Percentiles rank a stretch among this genome's conserved stretches.
These are phyloP conservation scores for Octopus bimaculoides DNA, from an alignment of 1,140 invertebrate genomes.

Conservation along the genomic window DNA sequence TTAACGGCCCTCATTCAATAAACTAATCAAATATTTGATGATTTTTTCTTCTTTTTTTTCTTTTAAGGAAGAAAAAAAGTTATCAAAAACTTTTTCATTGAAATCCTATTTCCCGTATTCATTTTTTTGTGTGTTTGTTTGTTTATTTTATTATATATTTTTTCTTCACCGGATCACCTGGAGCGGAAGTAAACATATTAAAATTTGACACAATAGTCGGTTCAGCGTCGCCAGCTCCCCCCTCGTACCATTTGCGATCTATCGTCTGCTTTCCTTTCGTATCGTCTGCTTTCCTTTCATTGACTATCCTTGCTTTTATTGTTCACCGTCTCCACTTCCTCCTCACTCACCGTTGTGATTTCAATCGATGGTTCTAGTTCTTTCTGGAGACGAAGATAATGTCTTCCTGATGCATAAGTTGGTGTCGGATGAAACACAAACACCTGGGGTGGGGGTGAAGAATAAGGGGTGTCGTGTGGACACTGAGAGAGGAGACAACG, in stretches of 20 bases:
- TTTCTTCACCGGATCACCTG: neutral
- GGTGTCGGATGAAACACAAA: conserved; percentile 9
- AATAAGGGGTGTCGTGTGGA: neutral
- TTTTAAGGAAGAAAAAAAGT: conserved; percentile 4
- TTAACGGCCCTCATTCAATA: neutral
- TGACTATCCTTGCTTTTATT: neutral
- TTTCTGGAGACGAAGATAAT: neutral
- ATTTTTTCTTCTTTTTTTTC: neutral
- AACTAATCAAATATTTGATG: conserved; percentile 7
- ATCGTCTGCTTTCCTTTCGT: neutral
- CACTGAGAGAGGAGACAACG: neutral
- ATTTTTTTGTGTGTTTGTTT: neutral
- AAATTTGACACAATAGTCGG: neutral
- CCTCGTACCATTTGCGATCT: neutral
- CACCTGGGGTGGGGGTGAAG: neutral
- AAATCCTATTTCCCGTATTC: neutral
- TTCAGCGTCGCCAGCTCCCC: neutral
- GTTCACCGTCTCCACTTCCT: neutral
- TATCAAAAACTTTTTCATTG: conserved; percentile 6
- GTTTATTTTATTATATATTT: neutral
- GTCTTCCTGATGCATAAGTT: conserved; percentile 2
- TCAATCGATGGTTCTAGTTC: neutral
- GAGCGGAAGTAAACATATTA: neutral
- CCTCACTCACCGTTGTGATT: neutral
- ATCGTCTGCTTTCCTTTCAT: neutral